phyloP scores from a whole-genome alignment of 2,888 invertebrate species.

The Orthonevra nobilis region DNA sequence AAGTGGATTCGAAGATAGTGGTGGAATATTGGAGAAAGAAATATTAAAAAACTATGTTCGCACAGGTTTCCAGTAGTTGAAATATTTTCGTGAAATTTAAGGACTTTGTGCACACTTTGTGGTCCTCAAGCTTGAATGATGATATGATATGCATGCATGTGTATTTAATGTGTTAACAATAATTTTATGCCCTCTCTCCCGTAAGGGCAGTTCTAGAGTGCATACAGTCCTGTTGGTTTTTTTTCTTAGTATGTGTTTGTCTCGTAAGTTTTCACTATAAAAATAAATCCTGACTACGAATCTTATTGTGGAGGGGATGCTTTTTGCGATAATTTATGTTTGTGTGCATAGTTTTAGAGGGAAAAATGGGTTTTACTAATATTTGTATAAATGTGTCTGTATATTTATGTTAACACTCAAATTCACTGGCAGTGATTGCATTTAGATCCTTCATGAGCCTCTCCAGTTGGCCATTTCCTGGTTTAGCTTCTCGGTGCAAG shows the following conservation, averaged over 20 bases:
- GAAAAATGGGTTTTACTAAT: too few species aligned
- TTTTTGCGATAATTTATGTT: slow-evolving; percentile 25
- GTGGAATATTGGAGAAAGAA: too few species aligned
- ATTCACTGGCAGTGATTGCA: slow-evolving; percentile 97
- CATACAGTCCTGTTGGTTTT: slow-evolving; percentile 26
- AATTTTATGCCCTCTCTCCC: slow-evolving; percentile 43
- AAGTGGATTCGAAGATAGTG: too few species aligned
- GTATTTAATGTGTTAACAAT: slow-evolving; percentile 18
- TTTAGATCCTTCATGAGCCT: slow-evolving; percentile 98
- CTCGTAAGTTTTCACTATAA: slow-evolving; percentile 59
- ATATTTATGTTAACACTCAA: slow-evolving; percentile 86
- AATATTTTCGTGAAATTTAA: too few species aligned
- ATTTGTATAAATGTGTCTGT: too few species aligned
- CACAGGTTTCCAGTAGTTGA: too few species aligned
- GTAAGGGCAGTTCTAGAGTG: slow-evolving; percentile 54
- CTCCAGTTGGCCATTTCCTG: slow-evolving; percentile 99
- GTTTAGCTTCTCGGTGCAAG: slow-evolving; percentile 94
- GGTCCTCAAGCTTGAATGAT: slow-evolving; percentile 33
- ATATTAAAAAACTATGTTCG: too few species aligned
- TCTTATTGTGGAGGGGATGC: slow-evolving; percentile 56
- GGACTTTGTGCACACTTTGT: slow-evolving; percentile 31
- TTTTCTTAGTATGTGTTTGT: slow-evolving; percentile 33
- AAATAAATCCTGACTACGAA: slow-evolving; percentile 68
- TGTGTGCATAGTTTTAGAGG: too few species aligned
- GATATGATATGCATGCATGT: slow-evolving; percentile 62